A percentile compares a stretch with the other conserved stretches of the same genome.
phyloP scores from a whole-genome alignment of 2,888 invertebrate species.

The Harpalus rubripes region DNA sequence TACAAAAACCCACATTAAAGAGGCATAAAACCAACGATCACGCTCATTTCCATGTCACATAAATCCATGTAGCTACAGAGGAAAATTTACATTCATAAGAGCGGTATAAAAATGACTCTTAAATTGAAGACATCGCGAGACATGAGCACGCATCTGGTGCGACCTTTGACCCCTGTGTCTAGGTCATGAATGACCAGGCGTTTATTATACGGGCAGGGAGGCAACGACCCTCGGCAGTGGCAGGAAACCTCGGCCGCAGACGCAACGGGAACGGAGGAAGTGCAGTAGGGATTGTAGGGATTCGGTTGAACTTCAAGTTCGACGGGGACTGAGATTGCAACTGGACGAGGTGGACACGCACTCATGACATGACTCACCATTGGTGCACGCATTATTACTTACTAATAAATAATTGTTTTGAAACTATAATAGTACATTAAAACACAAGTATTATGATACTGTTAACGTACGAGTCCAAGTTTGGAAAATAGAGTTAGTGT shows the following conservation, averaged over 20 bases:
- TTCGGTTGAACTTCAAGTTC: conserved; percentile 3
- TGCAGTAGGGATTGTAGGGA: conserved; percentile 17
- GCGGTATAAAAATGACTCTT: conserved; percentile 44
- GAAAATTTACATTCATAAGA: conserved; percentile 52
- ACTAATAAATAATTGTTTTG: no score
- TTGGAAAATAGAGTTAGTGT: no score
- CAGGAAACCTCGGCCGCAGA: conserved; percentile 33
- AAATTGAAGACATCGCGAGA: conserved; percentile 55
- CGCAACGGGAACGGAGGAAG: not conserved
- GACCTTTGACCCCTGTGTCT: conserved; percentile 65
- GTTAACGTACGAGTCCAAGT: no score
- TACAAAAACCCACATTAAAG: conserved; percentile 39
- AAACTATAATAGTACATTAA: no score
- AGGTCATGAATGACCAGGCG: conserved; percentile 66
- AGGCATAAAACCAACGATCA: conserved; percentile 46
- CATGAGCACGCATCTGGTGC: conserved; percentile 59
- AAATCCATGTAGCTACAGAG: conserved; percentile 31
- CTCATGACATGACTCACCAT: no score
- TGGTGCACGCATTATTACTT: no score
- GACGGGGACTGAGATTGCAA: not conserved
- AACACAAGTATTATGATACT: no score
- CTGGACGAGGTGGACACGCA: not conserved
- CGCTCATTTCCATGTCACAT: conserved; percentile 49
- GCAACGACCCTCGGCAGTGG: conserved; percentile 43
- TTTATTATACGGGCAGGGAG: conserved; percentile 60